phyloP scores from a whole-genome alignment of 2,888 invertebrate species.

The Hirudinaria manillensis region DNA sequence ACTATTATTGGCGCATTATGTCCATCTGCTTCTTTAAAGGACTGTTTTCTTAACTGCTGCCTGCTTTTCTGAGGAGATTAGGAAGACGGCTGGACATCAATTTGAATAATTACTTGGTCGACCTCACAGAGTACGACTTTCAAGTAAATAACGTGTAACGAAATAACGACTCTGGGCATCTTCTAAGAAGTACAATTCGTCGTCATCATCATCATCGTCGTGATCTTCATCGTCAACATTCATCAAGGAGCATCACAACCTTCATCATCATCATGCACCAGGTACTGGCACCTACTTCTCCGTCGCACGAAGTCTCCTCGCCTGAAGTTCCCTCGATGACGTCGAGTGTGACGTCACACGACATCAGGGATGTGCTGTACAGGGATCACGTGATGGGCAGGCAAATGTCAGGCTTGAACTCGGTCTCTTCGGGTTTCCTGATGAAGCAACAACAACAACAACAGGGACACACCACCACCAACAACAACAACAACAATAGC shows the following conservation, averaged over 20 bases:
- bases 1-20: constrained; percentile 10
- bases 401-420: background rate
- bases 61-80: too few species aligned
- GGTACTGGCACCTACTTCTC: constrained; percentile 6
- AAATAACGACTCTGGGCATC: too few species aligned
- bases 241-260: too few species aligned
- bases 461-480: too few species aligned
- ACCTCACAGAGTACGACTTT: too few species aligned
- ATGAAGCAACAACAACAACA: constrained; percentile 7
- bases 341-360: constrained; percentile 12
- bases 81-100: too few species aligned
- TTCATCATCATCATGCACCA: background rate
- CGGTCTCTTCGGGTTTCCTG: background rate
- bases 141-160: too few species aligned
- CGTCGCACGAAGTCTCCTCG: constrained; percentile 2
- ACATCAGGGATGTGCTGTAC: constrained; percentile 15
- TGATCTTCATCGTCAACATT: too few species aligned
- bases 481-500: background rate
- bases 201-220: too few species aligned
- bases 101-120: too few species aligned
- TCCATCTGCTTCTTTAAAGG: background rate
- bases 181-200: too few species aligned
- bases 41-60: too few species aligned
- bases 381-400: background rate
- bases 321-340: constrained; percentile 2